These are phyloP conservation scores for Camponotus fellah DNA, from an alignment of 2,888 invertebrate species.

Conservation along the genomic window DNA sequence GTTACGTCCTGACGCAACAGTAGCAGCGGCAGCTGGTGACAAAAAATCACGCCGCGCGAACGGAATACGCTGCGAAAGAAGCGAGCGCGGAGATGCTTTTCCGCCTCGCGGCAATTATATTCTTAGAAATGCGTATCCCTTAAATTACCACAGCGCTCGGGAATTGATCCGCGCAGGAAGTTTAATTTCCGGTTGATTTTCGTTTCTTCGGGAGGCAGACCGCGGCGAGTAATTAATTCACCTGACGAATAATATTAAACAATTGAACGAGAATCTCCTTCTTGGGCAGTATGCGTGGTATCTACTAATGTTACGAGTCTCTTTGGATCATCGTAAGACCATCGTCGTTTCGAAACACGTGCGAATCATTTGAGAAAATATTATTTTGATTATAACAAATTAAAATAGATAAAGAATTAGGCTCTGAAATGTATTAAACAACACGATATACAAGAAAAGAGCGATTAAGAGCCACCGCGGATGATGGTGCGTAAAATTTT, in stretches of 20 bases:
- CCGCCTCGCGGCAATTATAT: slow-evolving; percentile 35
- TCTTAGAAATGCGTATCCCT: slow-evolving; percentile 23
- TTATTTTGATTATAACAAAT: neutral
- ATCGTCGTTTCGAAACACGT: neutral
- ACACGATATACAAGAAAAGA: no score
- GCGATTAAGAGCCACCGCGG: no score
- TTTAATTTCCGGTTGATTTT: slow-evolving; percentile 49
- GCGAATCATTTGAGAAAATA: neutral
- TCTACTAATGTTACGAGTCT: neutral
- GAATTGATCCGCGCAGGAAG: slow-evolving; percentile 42
- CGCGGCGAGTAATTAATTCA: slow-evolving; percentile 36
- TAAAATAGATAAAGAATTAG: no score
- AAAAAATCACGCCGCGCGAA: slow-evolving; percentile 50
- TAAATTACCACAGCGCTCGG: slow-evolving; percentile 24
- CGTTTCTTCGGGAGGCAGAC: neutral
- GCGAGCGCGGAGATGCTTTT: slow-evolving; percentile 28
- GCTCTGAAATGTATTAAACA: no score
- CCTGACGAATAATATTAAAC: slow-evolving; percentile 16
- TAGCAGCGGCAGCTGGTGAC: slow-evolving; percentile 32
- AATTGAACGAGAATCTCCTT: slow-evolving; percentile 7
- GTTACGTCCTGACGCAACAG: slow-evolving; percentile 33
- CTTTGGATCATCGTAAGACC: neutral
- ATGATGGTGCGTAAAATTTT: no score
- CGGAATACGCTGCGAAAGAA: slow-evolving; percentile 10
- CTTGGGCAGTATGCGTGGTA: neutral